Evolutionary conservation across 2,113 vertebrate species (phyloP).

Genomic region (Ondatra zibethicus): DNA sequence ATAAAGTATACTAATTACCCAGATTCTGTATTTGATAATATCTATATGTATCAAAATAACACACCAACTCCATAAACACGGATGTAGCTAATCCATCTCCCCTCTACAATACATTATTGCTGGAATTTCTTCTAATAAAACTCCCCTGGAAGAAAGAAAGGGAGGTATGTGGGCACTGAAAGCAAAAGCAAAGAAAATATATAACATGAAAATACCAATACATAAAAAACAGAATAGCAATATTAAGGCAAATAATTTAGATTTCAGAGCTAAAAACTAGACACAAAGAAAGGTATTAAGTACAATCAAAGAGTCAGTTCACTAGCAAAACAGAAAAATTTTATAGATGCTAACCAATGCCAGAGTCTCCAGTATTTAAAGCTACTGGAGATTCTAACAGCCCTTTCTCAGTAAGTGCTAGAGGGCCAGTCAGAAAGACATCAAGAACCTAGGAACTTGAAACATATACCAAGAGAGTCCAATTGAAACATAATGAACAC

Average conservation of each 20-base stretch:
- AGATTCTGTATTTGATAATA: not conserved
- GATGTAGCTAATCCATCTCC: not conserved
- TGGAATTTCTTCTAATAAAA: not conserved
- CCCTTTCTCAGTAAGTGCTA: not conserved
- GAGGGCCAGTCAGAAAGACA: not conserved
- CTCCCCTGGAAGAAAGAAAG: not conserved
- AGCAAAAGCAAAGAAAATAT: not conserved
- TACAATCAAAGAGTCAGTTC: not conserved
- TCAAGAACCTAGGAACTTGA: not conserved
- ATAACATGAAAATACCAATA: not conserved
- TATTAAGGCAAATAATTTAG: not conserved
- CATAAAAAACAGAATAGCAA: not conserved
- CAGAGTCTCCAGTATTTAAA: not conserved
- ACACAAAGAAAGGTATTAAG: not conserved
- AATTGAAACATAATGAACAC: not conserved
- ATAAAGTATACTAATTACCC: not conserved
- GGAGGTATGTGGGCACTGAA: not conserved
- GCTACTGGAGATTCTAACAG: not conserved
- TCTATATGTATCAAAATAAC: not conserved
- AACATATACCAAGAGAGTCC: not conserved
- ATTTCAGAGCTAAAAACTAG: not conserved
- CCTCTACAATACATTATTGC: not conserved
- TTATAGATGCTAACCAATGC: not conserved
- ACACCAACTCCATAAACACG: not conserved
- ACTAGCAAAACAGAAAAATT: not conserved